These are phyloP conservation scores for Chaetophractus vellerosus DNA, from an alignment of 2,797 vertebrate species.

Conservation along the genomic window DNA sequence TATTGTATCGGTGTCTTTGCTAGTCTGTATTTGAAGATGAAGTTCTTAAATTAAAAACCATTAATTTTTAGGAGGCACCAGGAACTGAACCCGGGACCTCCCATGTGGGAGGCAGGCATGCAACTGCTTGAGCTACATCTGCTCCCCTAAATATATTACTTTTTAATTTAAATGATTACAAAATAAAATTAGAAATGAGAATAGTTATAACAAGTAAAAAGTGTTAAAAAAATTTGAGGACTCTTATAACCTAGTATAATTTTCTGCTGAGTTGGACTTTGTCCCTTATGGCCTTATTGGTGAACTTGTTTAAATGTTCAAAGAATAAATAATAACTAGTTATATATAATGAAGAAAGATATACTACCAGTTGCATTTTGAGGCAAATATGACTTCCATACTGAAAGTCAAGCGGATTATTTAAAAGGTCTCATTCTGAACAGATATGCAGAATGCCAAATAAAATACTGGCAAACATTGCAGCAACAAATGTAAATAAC, in stretches of 20 bases:
- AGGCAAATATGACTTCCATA: neutral
- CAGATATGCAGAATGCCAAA: neutral
- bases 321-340: neutral
- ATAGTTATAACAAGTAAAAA: neutral
- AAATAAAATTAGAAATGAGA: neutral
- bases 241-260: neutral
- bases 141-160: too few species aligned
- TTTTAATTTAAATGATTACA: too few species aligned
- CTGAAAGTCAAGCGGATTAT: neutral
- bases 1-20: neutral
- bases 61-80: too few species aligned
- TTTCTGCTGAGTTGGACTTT: conserved; percentile 44
- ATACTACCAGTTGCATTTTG: neutral
- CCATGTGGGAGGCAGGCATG: too few species aligned
- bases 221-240: neutral
- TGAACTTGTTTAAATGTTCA: conserved; percentile 47
- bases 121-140: too few species aligned
- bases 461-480: neutral
- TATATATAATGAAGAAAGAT: neutral
- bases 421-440: neutral
- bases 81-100: too few species aligned
- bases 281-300: neutral
- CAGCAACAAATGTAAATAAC: neutral
- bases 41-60: conserved; percentile 59
- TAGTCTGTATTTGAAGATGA: conserved; percentile 50